Evolutionary conservation across 2,113 vertebrate species (phyloP).

Genomic region (Scatophagus argus): DNA sequence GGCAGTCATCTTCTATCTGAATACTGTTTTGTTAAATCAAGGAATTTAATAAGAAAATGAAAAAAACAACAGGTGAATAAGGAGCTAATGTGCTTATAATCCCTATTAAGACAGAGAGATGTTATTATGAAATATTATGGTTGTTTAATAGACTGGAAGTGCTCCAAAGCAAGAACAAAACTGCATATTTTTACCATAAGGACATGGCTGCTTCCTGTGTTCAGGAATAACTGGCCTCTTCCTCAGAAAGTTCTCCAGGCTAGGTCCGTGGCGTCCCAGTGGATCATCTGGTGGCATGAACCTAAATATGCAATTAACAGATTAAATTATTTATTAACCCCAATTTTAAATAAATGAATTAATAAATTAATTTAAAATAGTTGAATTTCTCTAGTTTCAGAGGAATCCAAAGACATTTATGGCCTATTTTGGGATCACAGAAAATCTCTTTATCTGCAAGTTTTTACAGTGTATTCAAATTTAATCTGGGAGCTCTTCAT

Average conservation of each 20-base stretch:
- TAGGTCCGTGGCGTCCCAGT: slow-evolving; percentile 96
- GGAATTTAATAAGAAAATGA: too few species aligned
- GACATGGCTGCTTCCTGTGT: slow-evolving; percentile 96
- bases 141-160: background rate
- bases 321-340: background rate
- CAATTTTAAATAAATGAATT: background rate
- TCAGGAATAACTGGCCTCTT: slow-evolving; percentile 94
- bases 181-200: slow-evolving; percentile 88
- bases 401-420: too few species aligned
- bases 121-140: background rate
- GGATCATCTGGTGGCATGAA: slow-evolving; percentile 99
- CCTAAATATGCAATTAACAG: slow-evolving; percentile 66
- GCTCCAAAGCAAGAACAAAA: background rate
- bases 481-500: background rate
- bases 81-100: background rate
- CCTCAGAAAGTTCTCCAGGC: slow-evolving; percentile 97
- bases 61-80: background rate
- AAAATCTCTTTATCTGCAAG: background rate
- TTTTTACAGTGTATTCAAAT: background rate
- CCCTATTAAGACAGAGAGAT: background rate
- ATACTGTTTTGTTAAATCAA: too few species aligned
- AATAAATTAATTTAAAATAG: background rate
- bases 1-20: background rate
- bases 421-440: too few species aligned
- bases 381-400: background rate